Base-by-base conservation (phyloP, 2,888 invertebrate species). In the Diaperis boleti region DNA sequence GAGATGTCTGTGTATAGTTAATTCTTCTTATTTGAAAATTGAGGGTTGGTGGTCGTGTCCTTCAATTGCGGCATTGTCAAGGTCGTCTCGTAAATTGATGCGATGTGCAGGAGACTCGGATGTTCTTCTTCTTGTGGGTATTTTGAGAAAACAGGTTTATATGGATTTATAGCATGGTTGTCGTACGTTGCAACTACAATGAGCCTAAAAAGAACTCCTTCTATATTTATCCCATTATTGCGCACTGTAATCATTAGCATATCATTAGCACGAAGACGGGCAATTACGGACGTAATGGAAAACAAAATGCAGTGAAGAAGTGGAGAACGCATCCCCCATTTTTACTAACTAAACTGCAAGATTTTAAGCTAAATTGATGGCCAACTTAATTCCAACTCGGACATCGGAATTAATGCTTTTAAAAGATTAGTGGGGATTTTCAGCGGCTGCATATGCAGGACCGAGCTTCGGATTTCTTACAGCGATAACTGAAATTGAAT, bases 151-250 rank as follows among this genome's bases (percentile, higher is more conserved):
- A 62, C 62, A 44, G 62, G 62, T 61, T 62, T 62, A 52, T 57
- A 62, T 62, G 45, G 57, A 62, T 62, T 57, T 56, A 62, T 62
- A 20, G 55, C 41, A 49, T 55, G 47, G 55, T 44, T 47, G 55
- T 56, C 54, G 60, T 61, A 61, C 29, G 50, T 56, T 54, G 65
- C 62, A 49, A 65, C 59, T 67, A 54, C 66, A 63, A 67, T 59
- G 60, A 61, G 66, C 45, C 64, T 50, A 66, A 66, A 66, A 66
- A 68, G n/a, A 65, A 56, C 42, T n/a, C 39, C 10, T 59, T 56
- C 68, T 69, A 67, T 69, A 68, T 71, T 70, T 67, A 69, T 66
- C 59, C 50, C 64, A 67, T 70, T 69, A 71, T 69, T 64, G 66
- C 66, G 59, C 57, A 64, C 67, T 57, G 61, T 64, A 67, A 67